Evolutionary conservation across 2,797 vertebrate species (phyloP), one percentile per base, ranked within the genome.

Genomic region (Hybognathus amarus): DNA sequence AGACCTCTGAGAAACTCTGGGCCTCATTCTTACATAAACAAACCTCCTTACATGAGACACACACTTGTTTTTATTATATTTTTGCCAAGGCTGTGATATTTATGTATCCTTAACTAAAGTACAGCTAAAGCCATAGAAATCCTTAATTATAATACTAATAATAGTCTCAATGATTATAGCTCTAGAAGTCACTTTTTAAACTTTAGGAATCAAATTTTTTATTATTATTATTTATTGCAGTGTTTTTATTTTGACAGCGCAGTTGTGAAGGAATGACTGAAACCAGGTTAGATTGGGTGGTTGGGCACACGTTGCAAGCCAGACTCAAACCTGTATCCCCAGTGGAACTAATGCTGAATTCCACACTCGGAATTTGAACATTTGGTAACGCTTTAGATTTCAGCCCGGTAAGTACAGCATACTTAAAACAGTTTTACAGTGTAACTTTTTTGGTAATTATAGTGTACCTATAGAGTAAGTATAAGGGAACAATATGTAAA

Each of bases 1-100:
- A 77, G 68, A 22, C 69, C 56, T 63, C 66, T 73, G 38, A 63
- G n/a, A 47, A 81, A 81, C 79, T 40, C 59, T 42, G 56, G 63
- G 77, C 36, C 69, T 70, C 42, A 27, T 40, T 47, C 40, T 50
- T 47, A 80, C 67, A 73, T 66, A 71, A 54, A 79, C 74, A 76
- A 67, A 45, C 67, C 66, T 54, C 50, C 47, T 59, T 18, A 52
- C 24, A 50, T 40, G 63, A 76, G 71, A 40, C n/a, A 66, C 33
- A 66, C 24, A n/a, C 27, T 59, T 61, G 36, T 70, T 69, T 33
- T 73, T 38, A 63, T 74, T 6, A 22, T 18, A 27, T 56, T n/a
- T n/a, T 45, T 63, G 2, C 12, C 38, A 70, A 45, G 67, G 36
- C 38, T 61, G 45, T 45, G 45, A 61, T 83, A 69, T 69, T 70